Base-by-base conservation (phyloP, 2,113 vertebrate species). In the Naja naja region DNA sequence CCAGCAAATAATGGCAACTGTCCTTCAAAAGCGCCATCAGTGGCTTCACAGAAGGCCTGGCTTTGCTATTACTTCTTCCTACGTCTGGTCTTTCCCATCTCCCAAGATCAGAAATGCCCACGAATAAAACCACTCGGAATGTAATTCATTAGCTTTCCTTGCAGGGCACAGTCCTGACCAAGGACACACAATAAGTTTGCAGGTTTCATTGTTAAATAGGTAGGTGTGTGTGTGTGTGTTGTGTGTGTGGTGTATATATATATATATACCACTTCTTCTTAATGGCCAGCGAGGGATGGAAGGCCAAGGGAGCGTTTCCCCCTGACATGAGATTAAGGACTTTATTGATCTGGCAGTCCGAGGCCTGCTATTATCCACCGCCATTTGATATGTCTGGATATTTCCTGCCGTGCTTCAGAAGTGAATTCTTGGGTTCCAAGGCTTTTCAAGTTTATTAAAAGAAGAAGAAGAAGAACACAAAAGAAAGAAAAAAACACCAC, bases 271-370 rank as follows among this genome's bases (percentile, higher is more conserved):
- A n/a, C n/a, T n/a, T n/a, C 85, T 81, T 90, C 18, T 0, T 0
- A 53, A 16, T 34, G 89, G 64, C 90, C 87, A 23, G 93, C 54
- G 91, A 20, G 0, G 43, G 95, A 93, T 64, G 90, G 89, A 11
- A 95, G 95, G 30, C 60, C 60, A 14, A 56, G 90, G 86, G 91
- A 25, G 89, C 25, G 1, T 1, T 30, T 7, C 91, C 87, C 86
- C 54, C 91, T 0, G 0, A 1, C 6, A 88, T 54, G 85, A 27
- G 81, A 39, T 89, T 93, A 0, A 64, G 89, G 69, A 30, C 39
- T 85, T 86, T 94, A 91, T 94, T 93, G 94, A 91, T 94, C 93
- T 81, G 87, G 58, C 94, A 85, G 1, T 94, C 92, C 89, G 47
- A 25, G 53, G 55, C 88, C 0, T 92, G 93, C 58, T 93, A 49